Percentiles rank a stretch among this genome's conserved stretches.
Conservation (phyloP, 2,113 vertebrate species). For the Phaetusa simplex region DNA sequence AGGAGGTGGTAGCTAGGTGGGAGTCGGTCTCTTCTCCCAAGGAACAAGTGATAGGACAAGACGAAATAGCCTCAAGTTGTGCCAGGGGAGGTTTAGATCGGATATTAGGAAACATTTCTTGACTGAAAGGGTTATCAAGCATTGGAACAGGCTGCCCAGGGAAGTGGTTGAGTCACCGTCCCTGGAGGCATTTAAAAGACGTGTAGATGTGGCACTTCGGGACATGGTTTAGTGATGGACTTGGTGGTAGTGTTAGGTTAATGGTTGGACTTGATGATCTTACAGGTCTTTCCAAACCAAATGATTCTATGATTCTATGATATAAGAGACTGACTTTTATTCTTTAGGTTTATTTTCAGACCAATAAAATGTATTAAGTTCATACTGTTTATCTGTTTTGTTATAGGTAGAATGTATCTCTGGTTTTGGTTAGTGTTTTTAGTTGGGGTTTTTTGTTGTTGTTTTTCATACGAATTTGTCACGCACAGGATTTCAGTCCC, state of each 20-base stretch:
- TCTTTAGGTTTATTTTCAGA: not conserved
- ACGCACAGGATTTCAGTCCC: not conserved
- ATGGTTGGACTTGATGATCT: not conserved
- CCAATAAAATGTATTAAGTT: not conserved
- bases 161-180: not conserved
- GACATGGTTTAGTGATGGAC: not conserved
- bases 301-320: not conserved
- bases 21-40: not conserved
- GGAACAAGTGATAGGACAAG: not conserved
- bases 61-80: not conserved
- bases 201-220: not conserved
- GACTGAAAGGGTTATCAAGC: not conserved
- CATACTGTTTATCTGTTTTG: not conserved
- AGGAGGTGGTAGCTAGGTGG: not conserved
- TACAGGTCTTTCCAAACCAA: not conserved
- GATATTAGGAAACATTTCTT: not conserved
- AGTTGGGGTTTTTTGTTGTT: not conserved
- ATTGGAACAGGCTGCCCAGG: not conserved
- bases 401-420: not conserved
- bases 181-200: not conserved
- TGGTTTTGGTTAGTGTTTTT: not conserved
- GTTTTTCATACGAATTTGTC: not conserved
- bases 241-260: not conserved
- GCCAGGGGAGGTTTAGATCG: not conserved
- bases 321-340: not conserved